These are phyloP conservation scores for Crambe crambe DNA, from an alignment of 37 sponge, comb jelly and placozoan species.

Conservation along the genomic window DNA sequence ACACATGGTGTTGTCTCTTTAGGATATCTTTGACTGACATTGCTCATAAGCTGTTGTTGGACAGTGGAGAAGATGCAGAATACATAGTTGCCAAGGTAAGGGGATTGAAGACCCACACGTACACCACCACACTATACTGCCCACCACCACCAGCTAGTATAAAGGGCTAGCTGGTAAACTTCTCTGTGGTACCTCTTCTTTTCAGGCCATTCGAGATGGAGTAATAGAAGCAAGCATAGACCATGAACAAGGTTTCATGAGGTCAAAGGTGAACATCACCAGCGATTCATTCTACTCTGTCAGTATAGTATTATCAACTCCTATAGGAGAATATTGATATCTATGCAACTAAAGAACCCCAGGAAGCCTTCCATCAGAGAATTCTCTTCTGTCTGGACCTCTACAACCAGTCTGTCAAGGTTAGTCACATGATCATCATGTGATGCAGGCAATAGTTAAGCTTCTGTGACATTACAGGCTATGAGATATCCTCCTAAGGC, in stretches of 20 bases:
- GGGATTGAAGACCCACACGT: not conserved
- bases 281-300: not conserved
- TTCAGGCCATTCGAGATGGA: conserved; percentile 88
- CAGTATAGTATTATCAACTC: not conserved
- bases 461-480: conserved; percentile 40
- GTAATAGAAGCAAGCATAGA: conserved; percentile 94
- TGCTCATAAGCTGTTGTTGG: conserved; percentile 87
- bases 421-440: conserved; percentile 2
- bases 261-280: conserved; percentile 74
- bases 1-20: not conserved
- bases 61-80: conserved; percentile 94
- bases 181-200: not conserved
- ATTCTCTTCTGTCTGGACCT: conserved; percentile 94
- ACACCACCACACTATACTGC: not conserved
- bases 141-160: too few relatives aligned
- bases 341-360: conserved; percentile 93
- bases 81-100: conserved; percentile 95
- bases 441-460: not conserved
- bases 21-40: conserved; percentile 91
- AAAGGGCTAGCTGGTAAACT: not conserved
- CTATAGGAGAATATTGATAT: conserved; percentile 83
- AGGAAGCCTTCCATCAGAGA: conserved; percentile 91
- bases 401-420: conserved; percentile 93
- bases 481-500: conserved; percentile 96
- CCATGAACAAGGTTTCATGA: conserved; percentile 92